A percentile compares a stretch with the other conserved stretches of the same genome.
Conservation (phyloP, 2,113 vertebrate genomes). For the Pagrus major region DNA sequence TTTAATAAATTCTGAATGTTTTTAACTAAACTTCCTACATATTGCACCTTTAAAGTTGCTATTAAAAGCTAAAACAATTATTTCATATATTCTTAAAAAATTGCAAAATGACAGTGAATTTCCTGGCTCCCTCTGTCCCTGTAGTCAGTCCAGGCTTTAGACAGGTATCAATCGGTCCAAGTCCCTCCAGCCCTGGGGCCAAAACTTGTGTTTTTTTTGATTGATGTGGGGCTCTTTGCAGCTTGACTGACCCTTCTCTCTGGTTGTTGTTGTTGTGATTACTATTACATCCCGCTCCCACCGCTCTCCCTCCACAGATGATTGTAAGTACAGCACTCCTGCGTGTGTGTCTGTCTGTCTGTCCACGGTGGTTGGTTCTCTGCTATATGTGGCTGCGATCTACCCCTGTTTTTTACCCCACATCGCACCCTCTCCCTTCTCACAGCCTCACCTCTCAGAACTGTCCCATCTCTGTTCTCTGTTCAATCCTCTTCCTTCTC, state of each 20-base stretch:
- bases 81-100: background rate
- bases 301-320: slow-evolving; percentile 92
- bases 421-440: slow-evolving; percentile 65
- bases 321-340: slow-evolving; percentile 99
- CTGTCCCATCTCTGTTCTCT: slow-evolving; percentile 43
- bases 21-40: too few relatives aligned
- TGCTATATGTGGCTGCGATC: slow-evolving; percentile 90
- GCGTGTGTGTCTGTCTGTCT: slow-evolving; percentile 94
- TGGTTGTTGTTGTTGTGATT: slow-evolving; percentile 86
- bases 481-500: slow-evolving; percentile 43
- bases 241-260: slow-evolving; percentile 88
- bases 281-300: slow-evolving; percentile 86
- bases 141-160: slow-evolving; percentile 28
- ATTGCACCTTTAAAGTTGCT: slow-evolving; percentile 27
- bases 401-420: slow-evolving; percentile 67
- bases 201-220: slow-evolving; percentile 64
- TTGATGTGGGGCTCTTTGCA: slow-evolving; percentile 88
- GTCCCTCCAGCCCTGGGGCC: slow-evolving; percentile 49
- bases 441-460: slow-evolving; percentile 59
- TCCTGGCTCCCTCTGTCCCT: background rate
- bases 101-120: too few relatives aligned
- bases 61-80: slow-evolving; percentile 8
- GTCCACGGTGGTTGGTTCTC: slow-evolving; percentile 86
- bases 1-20: too few relatives aligned
- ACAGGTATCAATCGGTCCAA: slow-evolving; percentile 41